Base-by-base conservation (phyloP, 2,113 vertebrate species). In the Ahaetulla prasina region DNA sequence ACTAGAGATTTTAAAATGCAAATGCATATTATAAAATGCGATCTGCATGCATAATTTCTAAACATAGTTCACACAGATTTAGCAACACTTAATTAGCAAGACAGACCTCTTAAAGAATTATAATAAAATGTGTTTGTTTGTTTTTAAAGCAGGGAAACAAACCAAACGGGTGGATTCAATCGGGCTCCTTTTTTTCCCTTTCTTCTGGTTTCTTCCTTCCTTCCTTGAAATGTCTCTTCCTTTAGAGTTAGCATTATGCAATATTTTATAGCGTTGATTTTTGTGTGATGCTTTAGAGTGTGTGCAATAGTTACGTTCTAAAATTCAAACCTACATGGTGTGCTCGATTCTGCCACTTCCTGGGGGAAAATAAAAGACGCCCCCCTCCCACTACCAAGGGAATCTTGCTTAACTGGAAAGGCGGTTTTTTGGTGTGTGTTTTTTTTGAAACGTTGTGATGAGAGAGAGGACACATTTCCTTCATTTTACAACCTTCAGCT, bases 1-100 rank as follows among this genome's bases (percentile, higher is more conserved):
- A 90, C 94, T 92, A 94, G 89, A 96, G 93, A 92, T 94, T 96
- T 80, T 96, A 93, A 95, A 94, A 95, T 93, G 95, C 84, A 95
- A 95, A 95, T 89, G 5, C 25, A 8, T 2, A 0, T 91, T 87
- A 90, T 87, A 88, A 92, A 93, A 94, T 35, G 88, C 87, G 89
- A 93, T 60, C 18, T 27, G 0, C 1, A 8, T 23, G 22, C 39
- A 1, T 5, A 89, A 94, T 97, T 97, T 96, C 91, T 57, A 95
- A 95, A 96, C 95, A 93, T 49, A 11, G n/a, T 8, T 30, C 35
- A 43, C 55, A 35, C 92, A 25, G 60, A 91, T 52, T 95, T 90
- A 57, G 87, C 85, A 87, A 91, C 88, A 47, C 91, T 95, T 93
- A n/a, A 87, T 87, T 89, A 91, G 53, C 88, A 85, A 35, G 80